Base-by-base conservation (phyloP, 1,140 invertebrate genomes). In the Trachelipus rathkii region DNA sequence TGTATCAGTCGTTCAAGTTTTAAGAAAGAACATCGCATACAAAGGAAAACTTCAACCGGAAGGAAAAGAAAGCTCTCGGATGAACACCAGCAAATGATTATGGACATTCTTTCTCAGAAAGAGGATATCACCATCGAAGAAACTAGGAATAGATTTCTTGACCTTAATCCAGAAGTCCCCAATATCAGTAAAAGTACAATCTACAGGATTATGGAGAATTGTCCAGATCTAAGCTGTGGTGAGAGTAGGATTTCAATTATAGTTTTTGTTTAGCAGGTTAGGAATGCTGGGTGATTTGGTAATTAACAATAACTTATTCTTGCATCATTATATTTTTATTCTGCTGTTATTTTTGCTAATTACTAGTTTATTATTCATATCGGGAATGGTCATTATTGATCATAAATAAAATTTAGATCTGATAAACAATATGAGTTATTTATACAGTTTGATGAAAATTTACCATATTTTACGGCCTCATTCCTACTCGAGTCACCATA, bases 1-100 rank as follows among this genome's bases (percentile, higher is more conserved):
- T 81, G n/a, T 81, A 77, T 81, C 80, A 43, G 80, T 81, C 11
- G 80, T 81, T 23, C 80, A 81, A 45, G 80, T 81, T 81, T 81
- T 50, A 78, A 78, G 44, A 81, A 81, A 67, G 80, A 81, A 53
- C 80, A 81, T 21, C 53, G 80, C 19, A 81, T 81, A 50, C 80
- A 81, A 66, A 21, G 80, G 10, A 81, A 81, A 67, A 81, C 80
- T 7, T 81, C 80, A 9, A 81, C 80, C 0, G 80, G 80, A n/a
- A 75, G 80, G 4, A 81, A 81, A 46, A 81, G 78, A 72, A 81
- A 81, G 71, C 50, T 81, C 5, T 81, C 80, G 9, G 80, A 81
- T 71, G 80, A 78, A 23, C 80, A 81, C 53, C 77, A 81, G 71
- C 80, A 81, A 60, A 78, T 78, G 72, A 81, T 81, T 11, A 81